Evolutionary conservation across 2,888 invertebrate species (phyloP), one percentile per base, ranked within the genome.

Genomic region (Tenthredo scrophulariae): DNA sequence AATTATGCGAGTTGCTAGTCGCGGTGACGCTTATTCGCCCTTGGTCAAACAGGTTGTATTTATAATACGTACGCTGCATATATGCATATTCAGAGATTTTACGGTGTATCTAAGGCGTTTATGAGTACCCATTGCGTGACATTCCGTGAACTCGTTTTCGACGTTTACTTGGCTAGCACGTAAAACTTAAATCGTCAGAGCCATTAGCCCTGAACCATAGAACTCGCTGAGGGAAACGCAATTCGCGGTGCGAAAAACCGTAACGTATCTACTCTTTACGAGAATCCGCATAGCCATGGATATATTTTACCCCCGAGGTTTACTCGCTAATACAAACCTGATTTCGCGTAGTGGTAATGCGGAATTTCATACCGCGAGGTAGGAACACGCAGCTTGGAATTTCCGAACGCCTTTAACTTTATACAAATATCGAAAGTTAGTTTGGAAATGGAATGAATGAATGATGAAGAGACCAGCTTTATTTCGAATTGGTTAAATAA

Each of bases 91-190:
- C 77, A 77, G n/a, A 77, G 77, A 77, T 77, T 77, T 77, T 77
- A 77, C 77, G 50, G 62, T 62, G 2, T 62, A 6, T 62, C 22
- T 62, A 22, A 40, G n/a, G 22, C 62, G 22, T 80, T 37, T 58
- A 58, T 40, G 80, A 62, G 9, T 40, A 33, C 18, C 40, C 22
- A 15, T 50, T 50, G 50, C 62, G 37, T 80, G 80, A 80, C 58
- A 58, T 62, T 80, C 80, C 62, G 58, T 80, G 80, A 80, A 80
- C 80, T 80, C 80, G 80, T 80, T 80, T 80, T 37, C 37, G 80
- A 80, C 80, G 62, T 80, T 80, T 80, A 10, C 62, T 80, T 15
- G 22, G 33, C 43, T 26, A 13, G 33, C 77, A 54, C 18, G 50
- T 67, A 67, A 18, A 74, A 43, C 40, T 74, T 43, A 22, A 74